Base-by-base conservation (phyloP, 2,113 vertebrate species). In the Xenopus borealis region DNA sequence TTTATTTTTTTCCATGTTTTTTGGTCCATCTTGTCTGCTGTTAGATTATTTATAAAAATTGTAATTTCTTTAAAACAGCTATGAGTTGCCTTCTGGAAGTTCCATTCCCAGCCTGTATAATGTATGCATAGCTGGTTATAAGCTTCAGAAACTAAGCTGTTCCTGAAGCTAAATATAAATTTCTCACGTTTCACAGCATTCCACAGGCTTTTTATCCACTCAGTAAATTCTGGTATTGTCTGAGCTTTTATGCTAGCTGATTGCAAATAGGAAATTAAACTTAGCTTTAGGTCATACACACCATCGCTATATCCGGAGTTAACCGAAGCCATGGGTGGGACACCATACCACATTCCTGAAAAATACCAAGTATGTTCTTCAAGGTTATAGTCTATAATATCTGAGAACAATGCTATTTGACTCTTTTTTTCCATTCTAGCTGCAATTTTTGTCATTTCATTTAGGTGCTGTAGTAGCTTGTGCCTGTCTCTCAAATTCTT, bases 161-260 rank as follows among this genome's bases (percentile, higher is more conserved):
- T 40, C 8, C 33, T 40, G 2, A 40, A 40, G 33, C 33, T 40
- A 40, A 40, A 40, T 6, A 82, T 69, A 20, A 76, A 79, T 47
- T 44, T 78, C 19, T 70, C 66, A 4, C 40, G 47, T 44, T 66
- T 80, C 12, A 63, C 19, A 2, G 71, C 72, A 16, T 45, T 80
- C 85, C 81, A 86, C 16, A 86, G 69, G 69, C 80, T 79, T 10
- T 79, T 68, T 17, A 88, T 81, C 83, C 64, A 72, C 72, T 84
- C 81, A 3, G 81, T 78, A 69, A 89, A 85, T 72, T 87, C 84
- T n/a, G 82, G 80, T 2, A 87, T 82, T 30, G 75, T 62, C 10
- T 78, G 46, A 63, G 82, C 81, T 33, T 84, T 86, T 17, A 83
- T 65, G n/a, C 14, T 7, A 58, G 79, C 62, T 73, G 83, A 72